Evolutionary conservation across 2,797 vertebrate genomes (phyloP).

Genomic region (Perodicticus potto): DNA sequence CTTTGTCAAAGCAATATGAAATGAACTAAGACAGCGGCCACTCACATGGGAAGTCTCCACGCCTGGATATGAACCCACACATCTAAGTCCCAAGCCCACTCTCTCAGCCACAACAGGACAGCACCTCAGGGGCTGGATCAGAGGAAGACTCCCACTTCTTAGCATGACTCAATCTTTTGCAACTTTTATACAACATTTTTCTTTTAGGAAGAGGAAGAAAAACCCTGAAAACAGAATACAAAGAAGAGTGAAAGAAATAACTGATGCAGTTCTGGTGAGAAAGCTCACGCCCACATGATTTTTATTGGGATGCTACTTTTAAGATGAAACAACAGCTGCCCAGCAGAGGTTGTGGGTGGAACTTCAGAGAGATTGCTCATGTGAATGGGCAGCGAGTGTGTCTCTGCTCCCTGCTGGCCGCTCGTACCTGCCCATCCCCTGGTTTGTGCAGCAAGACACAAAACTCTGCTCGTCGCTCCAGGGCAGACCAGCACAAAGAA

Average conservation of each 20-base stretch:
- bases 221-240: neutral
- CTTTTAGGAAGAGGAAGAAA: neutral
- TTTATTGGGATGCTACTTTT: neutral
- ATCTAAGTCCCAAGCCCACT: neutral
- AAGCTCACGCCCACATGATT: neutral
- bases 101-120: neutral
- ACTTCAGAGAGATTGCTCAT: neutral
- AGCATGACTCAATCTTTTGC: neutral
- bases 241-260: neutral
- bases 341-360: neutral
- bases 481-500: rapidly evolving
- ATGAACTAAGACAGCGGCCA: neutral
- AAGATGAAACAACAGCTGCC: neutral
- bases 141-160: neutral
- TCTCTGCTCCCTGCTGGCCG: neutral
- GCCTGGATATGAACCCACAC: neutral
- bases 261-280: rapidly evolving
- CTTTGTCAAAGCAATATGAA: neutral
- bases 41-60: neutral
- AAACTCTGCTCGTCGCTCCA: neutral
- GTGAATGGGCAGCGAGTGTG: too few relatives aligned
- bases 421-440: rapidly evolving
- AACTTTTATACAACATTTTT: neutral
- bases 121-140: neutral
- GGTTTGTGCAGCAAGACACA: neutral